Evolutionary conservation across 1,140 invertebrate species (phyloP), one percentile per base, ranked within the genome.

Genomic region (Drosophila pandora): DNA sequence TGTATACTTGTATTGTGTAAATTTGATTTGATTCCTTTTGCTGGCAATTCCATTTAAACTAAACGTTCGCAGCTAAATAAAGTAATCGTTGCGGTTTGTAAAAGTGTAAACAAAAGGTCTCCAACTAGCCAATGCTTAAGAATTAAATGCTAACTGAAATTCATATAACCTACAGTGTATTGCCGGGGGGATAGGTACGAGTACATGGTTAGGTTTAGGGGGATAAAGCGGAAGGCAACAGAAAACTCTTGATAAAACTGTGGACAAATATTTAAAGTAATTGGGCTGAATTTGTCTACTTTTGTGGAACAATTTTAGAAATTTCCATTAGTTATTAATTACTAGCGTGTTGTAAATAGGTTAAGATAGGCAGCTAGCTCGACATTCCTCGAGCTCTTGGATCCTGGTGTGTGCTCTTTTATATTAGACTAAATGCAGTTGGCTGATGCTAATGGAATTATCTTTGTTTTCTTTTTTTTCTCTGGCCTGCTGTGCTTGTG

Each of bases 71-170:
- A 69, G 59, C 45, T 41, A 59, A 58, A 70, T 22, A 64, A 64
- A 61, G 34, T 53, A 22, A n/a, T 54, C 59, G 50, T 54, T 62
- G 59, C 59, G 59, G 49, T 57, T 69, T 43, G 39, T 39, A 70
- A 57, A 48, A 54, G 49, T 30, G 25, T 39, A 62, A 76, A 76
- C 48, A 53, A 70, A 63, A 56, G 50, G 55, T 61, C 57, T 37
- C 34, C 71, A 79, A 76, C 61, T 71, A 68, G 63, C 69, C 76
- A 77, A 82, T 85, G 75, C 75, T 71, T 78, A 85, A 52, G 34
- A 63, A 64, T 68, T 83, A 78, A 65, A 71, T 49, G 82, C 78
- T 85, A 85, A 85, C 83, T 85, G 78, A 85, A 88, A 87, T 85
- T 85, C 34, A 39, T 82, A 79, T 85, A 85, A 82, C 82, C 82